phyloP scores from a whole-genome alignment of 1,140 invertebrate species.

The Leptopilina clavipes region DNA sequence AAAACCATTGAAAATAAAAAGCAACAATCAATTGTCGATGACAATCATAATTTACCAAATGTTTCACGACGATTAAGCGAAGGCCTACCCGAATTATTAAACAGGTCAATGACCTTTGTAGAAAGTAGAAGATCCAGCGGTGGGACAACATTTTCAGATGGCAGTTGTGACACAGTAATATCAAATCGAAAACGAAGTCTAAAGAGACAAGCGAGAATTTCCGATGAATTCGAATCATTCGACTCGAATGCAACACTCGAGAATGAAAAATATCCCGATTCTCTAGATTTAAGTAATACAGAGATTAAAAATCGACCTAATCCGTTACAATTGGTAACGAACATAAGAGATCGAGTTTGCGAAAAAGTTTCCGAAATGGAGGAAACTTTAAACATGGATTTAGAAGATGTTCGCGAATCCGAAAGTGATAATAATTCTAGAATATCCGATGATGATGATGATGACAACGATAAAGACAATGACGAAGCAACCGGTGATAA shows the following conservation, averaged over 20 bases:
- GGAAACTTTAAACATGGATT: conserved; percentile 11
- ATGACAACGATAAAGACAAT: background rate
- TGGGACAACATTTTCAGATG: conserved; percentile 40
- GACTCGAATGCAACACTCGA: background rate
- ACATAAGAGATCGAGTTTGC: conserved; percentile 17
- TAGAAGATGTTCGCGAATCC: background rate
- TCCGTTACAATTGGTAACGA: conserved; percentile 16
- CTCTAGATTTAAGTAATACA: background rate
- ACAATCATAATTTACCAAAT: conserved; percentile 18
- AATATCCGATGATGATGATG: background rate
- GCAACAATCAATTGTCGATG: background rate
- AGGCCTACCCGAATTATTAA: conserved; percentile 43
- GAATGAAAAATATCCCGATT: background rate
- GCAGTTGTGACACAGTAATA: background rate
- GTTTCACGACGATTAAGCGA: conserved; percentile 59
- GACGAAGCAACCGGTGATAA: background rate
- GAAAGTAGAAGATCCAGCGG: conserved; percentile 62
- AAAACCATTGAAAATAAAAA: background rate
- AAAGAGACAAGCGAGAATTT: conserved; percentile 62
- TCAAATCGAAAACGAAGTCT: conserved; percentile 55
- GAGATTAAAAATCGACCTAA: background rate
- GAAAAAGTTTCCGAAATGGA: conserved; percentile 27
- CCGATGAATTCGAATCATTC: conserved; percentile 47
- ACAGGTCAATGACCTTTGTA: conserved; percentile 21
- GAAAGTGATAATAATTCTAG: background rate